phyloP scores from a whole-genome alignment of 2,888 invertebrate species.

The Lottia scabra region DNA sequence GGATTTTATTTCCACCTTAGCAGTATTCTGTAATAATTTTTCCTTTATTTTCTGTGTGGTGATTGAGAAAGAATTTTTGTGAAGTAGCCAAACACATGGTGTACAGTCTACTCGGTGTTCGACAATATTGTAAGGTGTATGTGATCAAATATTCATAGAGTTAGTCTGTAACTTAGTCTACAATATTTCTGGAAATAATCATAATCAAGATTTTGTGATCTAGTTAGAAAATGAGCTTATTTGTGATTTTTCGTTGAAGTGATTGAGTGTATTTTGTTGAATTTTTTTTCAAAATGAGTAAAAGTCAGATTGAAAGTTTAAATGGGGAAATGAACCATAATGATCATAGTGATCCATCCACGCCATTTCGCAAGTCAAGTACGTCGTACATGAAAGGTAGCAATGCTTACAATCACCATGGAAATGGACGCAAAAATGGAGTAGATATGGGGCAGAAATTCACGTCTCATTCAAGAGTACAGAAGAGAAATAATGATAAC shows the following conservation, averaged over 20 bases:
- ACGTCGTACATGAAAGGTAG: neutral
- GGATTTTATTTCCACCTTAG: neutral
- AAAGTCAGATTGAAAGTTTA: conserved; percentile 19
- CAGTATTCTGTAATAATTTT: neutral
- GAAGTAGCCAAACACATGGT: no score
- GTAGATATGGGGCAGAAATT: conserved; percentile 36
- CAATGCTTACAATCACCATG: neutral
- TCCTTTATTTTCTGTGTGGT: neutral
- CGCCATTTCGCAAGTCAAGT: conserved; percentile 10
- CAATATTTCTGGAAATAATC: no score
- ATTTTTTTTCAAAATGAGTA: conserved; percentile 19
- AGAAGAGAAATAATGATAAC: conserved; percentile 18
- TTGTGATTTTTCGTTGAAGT: neutral
- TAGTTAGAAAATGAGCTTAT: neutral
- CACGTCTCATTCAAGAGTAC: conserved; percentile 19
- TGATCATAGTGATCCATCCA: conserved; percentile 11
- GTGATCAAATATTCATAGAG: no score
- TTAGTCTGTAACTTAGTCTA: no score
- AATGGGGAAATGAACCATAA: conserved; percentile 15
- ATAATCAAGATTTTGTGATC: no score
- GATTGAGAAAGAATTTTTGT: no score
- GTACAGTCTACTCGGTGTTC: no score
- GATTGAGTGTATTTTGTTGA: neutral
- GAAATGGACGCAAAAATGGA: conserved; percentile 10
- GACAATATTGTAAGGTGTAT: no score